phyloP scores from a whole-genome alignment of 2,888 invertebrate species.

The Drosophila pegasa region DNA sequence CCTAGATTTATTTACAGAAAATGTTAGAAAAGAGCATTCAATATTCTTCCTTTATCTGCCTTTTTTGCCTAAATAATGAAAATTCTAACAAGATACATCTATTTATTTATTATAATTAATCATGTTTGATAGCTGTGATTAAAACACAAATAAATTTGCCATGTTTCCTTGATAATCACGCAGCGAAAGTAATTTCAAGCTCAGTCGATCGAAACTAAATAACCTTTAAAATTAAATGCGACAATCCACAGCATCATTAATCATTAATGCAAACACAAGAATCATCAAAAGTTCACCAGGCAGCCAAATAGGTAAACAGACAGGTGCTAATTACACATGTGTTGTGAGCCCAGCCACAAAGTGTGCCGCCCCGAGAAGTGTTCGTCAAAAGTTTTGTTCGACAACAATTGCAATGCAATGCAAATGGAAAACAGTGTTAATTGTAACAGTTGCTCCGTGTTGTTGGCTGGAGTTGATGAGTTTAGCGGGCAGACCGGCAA shows the following conservation, averaged over 20 bases:
- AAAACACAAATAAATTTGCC: neutral
- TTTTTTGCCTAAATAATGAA: no score
- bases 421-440: constrained; percentile 64
- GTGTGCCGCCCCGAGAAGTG: constrained; percentile 33
- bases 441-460: constrained; percentile 62
- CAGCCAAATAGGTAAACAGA: constrained; percentile 39
- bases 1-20: no score
- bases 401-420: constrained; percentile 17
- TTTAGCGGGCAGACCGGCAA: constrained; percentile 42
- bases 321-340: constrained; percentile 72
- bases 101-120: neutral
- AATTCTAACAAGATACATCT: no score
- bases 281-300: constrained; percentile 46
- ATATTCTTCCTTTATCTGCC: no score
- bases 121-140: neutral
- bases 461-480: constrained; percentile 44
- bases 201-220: neutral
- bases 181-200: neutral
- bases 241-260: constrained; percentile 22
- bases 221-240: neutral
- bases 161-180: neutral
- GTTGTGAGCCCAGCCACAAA: constrained; percentile 45
- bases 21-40: no score
- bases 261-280: constrained; percentile 56
- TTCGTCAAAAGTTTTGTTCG: constrained; percentile 47